Percentiles rank a stretch among this genome's conserved stretches.
Evolutionary conservation across 2,888 invertebrate species (phyloP).

Genomic region (Trachelus tabidus): DNA sequence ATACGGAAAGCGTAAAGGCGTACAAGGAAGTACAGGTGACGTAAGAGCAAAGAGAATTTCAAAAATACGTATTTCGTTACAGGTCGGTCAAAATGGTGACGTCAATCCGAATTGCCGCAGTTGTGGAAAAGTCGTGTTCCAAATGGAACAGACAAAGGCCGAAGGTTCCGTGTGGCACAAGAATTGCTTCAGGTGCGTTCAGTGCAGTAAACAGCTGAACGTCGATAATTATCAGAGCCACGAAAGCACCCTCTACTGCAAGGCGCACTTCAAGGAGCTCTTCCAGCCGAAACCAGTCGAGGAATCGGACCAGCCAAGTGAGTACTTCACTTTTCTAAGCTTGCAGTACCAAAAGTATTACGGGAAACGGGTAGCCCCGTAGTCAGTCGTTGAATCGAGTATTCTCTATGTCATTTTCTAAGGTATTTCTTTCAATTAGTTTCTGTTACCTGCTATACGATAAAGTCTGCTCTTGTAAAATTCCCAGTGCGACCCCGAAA

Average conservation of each 20-base stretch:
- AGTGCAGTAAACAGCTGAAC: constrained; percentile 93
- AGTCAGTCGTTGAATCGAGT: neutral
- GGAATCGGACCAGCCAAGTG: constrained; percentile 75
- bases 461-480: constrained; percentile 47
- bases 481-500: constrained; percentile 75
- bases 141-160: constrained; percentile 96
- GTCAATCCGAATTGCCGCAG: constrained; percentile 80
- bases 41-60: neutral
- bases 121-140: constrained; percentile 91
- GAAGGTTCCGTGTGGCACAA: constrained; percentile 93
- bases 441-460: neutral
- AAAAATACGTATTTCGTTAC: constrained; percentile 5
- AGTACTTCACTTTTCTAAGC: constrained; percentile 60
- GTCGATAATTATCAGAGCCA: constrained; percentile 94
- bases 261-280: constrained; percentile 91
- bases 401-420: neutral
- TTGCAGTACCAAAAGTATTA: neutral
- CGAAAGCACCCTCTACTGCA: constrained; percentile 90
- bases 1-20: neutral
- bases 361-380: neutral
- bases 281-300: constrained; percentile 92
- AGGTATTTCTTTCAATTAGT: neutral
- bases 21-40: neutral
- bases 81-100: constrained; percentile 66
- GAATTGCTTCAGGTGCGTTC: constrained; percentile 92